Conservation (phyloP, 2,113 vertebrate genomes). For the Hyla sarda region DNA sequence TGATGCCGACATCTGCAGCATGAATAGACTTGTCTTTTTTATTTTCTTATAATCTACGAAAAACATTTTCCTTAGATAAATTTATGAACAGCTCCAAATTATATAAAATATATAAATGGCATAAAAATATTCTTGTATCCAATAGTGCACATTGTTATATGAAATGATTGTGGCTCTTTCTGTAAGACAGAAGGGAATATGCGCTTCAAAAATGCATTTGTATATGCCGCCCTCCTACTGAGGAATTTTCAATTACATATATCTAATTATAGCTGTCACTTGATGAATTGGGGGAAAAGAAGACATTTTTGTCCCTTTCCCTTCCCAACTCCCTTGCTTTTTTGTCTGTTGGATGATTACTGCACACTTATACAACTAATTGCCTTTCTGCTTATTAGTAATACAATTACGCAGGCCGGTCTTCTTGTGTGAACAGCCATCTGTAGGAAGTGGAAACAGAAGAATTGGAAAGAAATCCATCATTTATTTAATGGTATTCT, state of each 20-base stretch:
- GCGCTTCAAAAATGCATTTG: slow-evolving; percentile 84
- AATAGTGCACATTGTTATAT: slow-evolving; percentile 73
- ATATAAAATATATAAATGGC: not conserved
- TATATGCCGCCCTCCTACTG: slow-evolving; percentile 82
- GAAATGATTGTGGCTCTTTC: slow-evolving; percentile 77
- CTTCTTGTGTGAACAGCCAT: slow-evolving; percentile 95
- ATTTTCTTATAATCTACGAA: not conserved
- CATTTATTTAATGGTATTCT: slow-evolving; percentile 95
- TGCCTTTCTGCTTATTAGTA: slow-evolving; percentile 99
- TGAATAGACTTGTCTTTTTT: too few species aligned
- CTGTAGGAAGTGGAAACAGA: slow-evolving; percentile 84
- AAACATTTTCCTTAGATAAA: not conserved
- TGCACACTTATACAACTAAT: slow-evolving; percentile 98
- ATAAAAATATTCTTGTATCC: slow-evolving; percentile 52
- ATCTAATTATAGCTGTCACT: slow-evolving; percentile 97
- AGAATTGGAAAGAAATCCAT: slow-evolving; percentile 85
- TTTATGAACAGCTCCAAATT: not conserved
- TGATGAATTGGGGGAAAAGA: slow-evolving; percentile 81
- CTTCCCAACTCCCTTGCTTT: slow-evolving; percentile 69
- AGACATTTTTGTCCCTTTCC: slow-evolving; percentile 88
- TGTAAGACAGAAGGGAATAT: slow-evolving; percentile 74
- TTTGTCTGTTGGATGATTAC: slow-evolving; percentile 95
- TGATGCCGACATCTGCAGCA: too few species aligned
- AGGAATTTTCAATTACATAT: slow-evolving; percentile 92
- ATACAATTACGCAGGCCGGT: slow-evolving; percentile 97